Percentiles rank a stretch among this genome's conserved stretches.
phyloP scores from a whole-genome alignment of 2,888 invertebrate species.

The Rotaria sp. region DNA sequence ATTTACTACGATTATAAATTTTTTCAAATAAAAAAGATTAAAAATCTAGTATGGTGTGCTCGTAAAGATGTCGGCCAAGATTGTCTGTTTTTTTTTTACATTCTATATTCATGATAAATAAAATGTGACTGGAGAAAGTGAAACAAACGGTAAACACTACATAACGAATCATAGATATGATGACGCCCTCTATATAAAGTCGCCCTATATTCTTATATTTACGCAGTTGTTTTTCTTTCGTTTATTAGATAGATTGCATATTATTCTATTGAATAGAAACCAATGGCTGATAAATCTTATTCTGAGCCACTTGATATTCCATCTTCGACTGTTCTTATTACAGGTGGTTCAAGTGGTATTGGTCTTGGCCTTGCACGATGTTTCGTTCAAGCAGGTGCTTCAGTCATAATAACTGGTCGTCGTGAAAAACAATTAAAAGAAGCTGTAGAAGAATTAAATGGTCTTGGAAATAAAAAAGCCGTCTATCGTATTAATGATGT shows the following conservation, averaged over 20 bases:
- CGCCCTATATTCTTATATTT: not conserved
- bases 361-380: not conserved
- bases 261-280: too few relatives aligned
- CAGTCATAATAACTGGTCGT: not conserved
- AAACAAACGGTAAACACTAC: too few relatives aligned
- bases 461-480: not conserved
- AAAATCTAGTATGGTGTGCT: too few relatives aligned
- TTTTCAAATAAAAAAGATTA: too few relatives aligned
- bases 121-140: too few relatives aligned
- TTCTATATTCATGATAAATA: too few relatives aligned
- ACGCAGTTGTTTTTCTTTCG: too few relatives aligned
- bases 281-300: not conserved
- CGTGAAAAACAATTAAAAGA: not conserved
- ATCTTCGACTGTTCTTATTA: not conserved
- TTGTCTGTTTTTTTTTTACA: too few relatives aligned
- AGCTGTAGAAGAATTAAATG: not conserved
- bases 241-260: too few relatives aligned
- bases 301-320: not conserved
- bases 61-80: too few relatives aligned
- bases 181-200: not conserved
- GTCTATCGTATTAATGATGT: not conserved
- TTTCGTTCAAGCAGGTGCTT: not conserved
- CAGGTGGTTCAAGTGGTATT: conserved; percentile 7
- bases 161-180: too few relatives aligned
- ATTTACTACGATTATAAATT: too few relatives aligned